Evolutionary conservation across 2,113 vertebrate genomes (phyloP).

Genomic region (Colaptes auratus): DNA sequence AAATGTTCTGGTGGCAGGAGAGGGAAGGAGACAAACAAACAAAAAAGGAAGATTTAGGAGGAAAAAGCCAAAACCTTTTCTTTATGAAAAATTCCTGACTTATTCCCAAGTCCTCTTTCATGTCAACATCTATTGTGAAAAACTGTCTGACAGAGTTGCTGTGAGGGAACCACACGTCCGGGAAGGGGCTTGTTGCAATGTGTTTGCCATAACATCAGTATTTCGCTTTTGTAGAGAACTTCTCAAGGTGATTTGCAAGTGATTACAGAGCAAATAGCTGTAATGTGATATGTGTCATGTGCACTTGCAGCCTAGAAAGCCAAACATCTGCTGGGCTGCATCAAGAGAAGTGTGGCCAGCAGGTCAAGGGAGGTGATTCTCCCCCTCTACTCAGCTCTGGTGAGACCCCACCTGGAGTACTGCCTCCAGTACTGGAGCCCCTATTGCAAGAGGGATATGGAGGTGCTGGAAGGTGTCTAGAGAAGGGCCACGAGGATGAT

Average conservation of each 20-base stretch:
- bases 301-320: too few relatives aligned
- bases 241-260: not conserved
- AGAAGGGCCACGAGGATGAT: too few relatives aligned
- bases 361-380: too few relatives aligned
- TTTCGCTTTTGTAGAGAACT: not conserved
- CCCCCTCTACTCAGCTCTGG: too few relatives aligned
- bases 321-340: too few relatives aligned
- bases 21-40: not conserved
- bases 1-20: not conserved
- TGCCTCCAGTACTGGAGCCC: too few relatives aligned
- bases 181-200: fast-evolving
- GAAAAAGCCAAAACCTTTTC: not conserved
- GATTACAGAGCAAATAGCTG: not conserved
- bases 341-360: too few relatives aligned
- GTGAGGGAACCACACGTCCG: not conserved
- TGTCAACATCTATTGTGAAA: not conserved
- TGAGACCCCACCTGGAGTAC: too few relatives aligned
- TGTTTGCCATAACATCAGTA: not conserved
- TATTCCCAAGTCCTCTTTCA: not conserved
- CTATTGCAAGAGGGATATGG: too few relatives aligned
- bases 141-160: not conserved
- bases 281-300: too few relatives aligned
- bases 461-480: too few relatives aligned
- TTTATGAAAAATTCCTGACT: not conserved
- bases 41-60: not conserved